Evolutionary conservation across 23 tunicate genomes (phyloP).

Genomic region (Phallusia fumigata): DNA sequence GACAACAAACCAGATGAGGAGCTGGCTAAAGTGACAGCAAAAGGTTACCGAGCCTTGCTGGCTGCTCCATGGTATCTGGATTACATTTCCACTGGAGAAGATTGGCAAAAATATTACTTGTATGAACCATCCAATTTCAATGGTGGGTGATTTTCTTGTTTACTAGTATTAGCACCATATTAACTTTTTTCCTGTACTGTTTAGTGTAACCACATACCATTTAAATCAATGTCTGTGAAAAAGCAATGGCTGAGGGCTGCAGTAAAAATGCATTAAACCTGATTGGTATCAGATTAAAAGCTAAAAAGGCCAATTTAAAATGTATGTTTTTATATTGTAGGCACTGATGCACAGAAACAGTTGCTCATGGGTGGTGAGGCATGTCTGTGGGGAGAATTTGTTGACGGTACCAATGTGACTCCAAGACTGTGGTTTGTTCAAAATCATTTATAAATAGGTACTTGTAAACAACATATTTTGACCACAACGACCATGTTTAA

Average conservation of each 20-base stretch:
- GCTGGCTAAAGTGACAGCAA: conserved; percentile 63
- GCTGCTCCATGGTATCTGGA: conserved; percentile 97
- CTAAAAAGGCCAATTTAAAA: no score
- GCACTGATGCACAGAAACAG: conserved; percentile 77
- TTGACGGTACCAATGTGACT: conserved; percentile 80
- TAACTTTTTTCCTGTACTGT: neutral
- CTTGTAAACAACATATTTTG: no score
- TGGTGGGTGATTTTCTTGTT: conserved; percentile 30
- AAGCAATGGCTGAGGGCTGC: no score
- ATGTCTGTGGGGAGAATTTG: conserved; percentile 95
- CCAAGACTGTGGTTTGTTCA: conserved; percentile 76
- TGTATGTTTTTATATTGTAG: conserved; percentile 22
- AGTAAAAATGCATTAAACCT: no score
- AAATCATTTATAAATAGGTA: neutral
- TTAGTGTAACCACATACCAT: neutral
- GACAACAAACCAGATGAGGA: conserved; percentile 62
- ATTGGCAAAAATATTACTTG: conserved; percentile 80
- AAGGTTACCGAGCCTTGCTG: conserved; percentile 71
- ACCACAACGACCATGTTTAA: neutral
- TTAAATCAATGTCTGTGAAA: no score
- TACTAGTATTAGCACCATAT: no score
- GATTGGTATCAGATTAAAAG: no score
- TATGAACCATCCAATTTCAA: conserved; percentile 87
- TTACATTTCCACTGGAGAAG: conserved; percentile 80
- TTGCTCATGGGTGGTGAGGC: conserved; percentile 96